A percentile compares a stretch with the other conserved stretches of the same genome.
Conservation (phyloP, 2,797 vertebrate species). For the Periophthalmus magnuspinnatus region DNA sequence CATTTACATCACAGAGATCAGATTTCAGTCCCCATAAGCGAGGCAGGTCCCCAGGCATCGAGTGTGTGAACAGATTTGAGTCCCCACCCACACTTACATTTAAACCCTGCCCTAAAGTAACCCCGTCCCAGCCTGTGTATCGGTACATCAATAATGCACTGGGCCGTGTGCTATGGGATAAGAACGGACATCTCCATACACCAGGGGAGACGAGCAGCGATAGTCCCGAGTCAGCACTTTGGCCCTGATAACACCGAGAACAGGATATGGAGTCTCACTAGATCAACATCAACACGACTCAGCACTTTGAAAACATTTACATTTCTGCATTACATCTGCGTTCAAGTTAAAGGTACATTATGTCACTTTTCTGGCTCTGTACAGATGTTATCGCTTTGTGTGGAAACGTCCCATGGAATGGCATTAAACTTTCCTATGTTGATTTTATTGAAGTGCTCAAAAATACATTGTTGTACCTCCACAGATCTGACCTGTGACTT, state of each 20-base stretch:
- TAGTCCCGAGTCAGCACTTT: conserved; percentile 65
- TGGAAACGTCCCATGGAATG: no score
- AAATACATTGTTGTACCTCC: no score
- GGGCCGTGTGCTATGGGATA: conserved; percentile 21
- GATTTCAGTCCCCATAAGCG: no score
- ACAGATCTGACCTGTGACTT: no score
- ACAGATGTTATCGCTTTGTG: no score
- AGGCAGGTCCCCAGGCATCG: no score
- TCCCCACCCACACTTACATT: conserved; percentile 18
- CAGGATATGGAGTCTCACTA: conserved; percentile 63
- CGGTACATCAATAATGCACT: conserved; percentile 6
- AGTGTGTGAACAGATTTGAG: no score
- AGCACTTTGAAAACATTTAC: conserved; percentile 62
- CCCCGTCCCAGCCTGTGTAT: conserved; percentile 1
- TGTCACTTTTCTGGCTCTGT: conserved; percentile 12
- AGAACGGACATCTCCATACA: conserved; percentile 27
- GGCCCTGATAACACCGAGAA: conserved; percentile 41
- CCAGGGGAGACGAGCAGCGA: conserved; percentile 32
- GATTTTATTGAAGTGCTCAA: no score
- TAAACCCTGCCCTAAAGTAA: conserved; percentile 14
- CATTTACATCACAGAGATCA: no score
- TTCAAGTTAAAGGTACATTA: conserved; percentile 1
- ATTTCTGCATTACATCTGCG: conserved; percentile 47
- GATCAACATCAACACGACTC: conserved; percentile 56
- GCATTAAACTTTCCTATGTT: no score